Percentiles rank a stretch among this genome's conserved stretches.
Evolutionary conservation across 2,888 invertebrate species (phyloP).

Genomic region (Agrochola litura): DNA sequence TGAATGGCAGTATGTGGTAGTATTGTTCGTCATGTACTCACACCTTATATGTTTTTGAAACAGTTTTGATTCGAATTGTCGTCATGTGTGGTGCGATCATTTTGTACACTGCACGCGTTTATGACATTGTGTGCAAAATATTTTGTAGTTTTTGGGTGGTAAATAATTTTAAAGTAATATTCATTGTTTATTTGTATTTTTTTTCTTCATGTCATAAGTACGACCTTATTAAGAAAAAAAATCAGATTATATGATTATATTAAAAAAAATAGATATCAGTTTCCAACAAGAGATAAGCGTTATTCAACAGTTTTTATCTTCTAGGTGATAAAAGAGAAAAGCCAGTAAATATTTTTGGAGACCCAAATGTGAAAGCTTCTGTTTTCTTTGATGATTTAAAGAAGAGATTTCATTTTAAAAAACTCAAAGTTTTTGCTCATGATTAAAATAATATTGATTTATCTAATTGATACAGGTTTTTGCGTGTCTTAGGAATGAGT

Average conservation of each 20-base stretch:
- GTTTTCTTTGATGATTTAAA: slow-evolving; percentile 19
- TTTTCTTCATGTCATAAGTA: neutral
- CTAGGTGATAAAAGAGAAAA: slow-evolving; percentile 39
- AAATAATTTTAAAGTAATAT: neutral
- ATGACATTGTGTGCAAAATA: neutral
- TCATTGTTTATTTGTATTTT: neutral
- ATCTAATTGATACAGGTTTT: neutral
- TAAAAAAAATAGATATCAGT: no score
- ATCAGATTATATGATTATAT: neutral
- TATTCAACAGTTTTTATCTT: slow-evolving; percentile 18
- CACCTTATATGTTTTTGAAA: neutral
- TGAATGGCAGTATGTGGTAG: neutral
- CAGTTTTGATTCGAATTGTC: slow-evolving; percentile 3
- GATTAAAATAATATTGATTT: neutral
- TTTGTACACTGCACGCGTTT: neutral
- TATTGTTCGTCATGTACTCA: slow-evolving; percentile 20
- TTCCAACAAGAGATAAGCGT: neutral
- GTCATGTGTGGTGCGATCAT: neutral
- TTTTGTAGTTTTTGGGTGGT: neutral
- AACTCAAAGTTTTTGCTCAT: no score
- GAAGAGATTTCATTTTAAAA: slow-evolving; percentile 18
- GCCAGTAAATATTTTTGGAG: neutral
- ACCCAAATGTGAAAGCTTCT: slow-evolving; percentile 33
- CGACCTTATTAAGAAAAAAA: neutral
- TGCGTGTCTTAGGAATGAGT: neutral